phyloP scores from a whole-genome alignment of 2,888 invertebrate genomes.

The Shargacucullia verbasci region DNA sequence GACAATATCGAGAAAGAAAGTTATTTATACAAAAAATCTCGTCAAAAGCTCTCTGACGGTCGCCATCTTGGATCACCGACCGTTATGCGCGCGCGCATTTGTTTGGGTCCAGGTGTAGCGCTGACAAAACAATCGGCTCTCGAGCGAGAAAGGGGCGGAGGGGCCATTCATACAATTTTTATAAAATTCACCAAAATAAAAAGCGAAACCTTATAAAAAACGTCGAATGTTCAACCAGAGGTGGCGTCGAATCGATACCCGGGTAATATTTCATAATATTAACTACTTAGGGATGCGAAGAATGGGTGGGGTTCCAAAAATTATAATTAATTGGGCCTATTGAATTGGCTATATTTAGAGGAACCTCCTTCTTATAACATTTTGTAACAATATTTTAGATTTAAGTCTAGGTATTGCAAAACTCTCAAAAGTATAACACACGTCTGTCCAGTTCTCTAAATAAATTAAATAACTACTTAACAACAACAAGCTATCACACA shows the following conservation, averaged over 20 bases:
- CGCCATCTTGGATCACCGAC: slow-evolving; percentile 78
- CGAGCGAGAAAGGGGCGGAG: slow-evolving; percentile 83
- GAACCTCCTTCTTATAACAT: slow-evolving; percentile 58
- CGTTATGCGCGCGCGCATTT: slow-evolving; percentile 79
- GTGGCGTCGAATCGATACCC: slow-evolving; percentile 72
- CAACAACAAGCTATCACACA: too few species aligned
- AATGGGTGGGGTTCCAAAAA: slow-evolving; percentile 81
- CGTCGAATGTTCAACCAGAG: slow-evolving; percentile 54
- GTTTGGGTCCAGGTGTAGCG: slow-evolving; percentile 86
- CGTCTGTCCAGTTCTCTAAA: too few species aligned
- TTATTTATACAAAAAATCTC: slow-evolving; percentile 49
- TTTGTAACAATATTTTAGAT: slow-evolving; percentile 38
- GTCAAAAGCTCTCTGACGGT: slow-evolving; percentile 61
- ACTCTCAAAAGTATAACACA: not conserved
- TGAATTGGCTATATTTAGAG: slow-evolving; percentile 65
- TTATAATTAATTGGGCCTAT: slow-evolving; percentile 75
- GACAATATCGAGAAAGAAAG: slow-evolving; percentile 39
- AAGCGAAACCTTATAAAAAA: slow-evolving; percentile 74
- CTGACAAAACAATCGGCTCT: slow-evolving; percentile 88
- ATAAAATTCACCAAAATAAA: slow-evolving; percentile 81
- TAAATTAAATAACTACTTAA: too few species aligned
- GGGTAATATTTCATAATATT: slow-evolving; percentile 86
- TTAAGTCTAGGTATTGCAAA: slow-evolving; percentile 5
- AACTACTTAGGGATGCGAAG: slow-evolving; percentile 82
- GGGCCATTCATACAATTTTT: slow-evolving; percentile 81